phyloP scores from a whole-genome alignment of 2,888 invertebrate species.

The Pammene aurita region DNA sequence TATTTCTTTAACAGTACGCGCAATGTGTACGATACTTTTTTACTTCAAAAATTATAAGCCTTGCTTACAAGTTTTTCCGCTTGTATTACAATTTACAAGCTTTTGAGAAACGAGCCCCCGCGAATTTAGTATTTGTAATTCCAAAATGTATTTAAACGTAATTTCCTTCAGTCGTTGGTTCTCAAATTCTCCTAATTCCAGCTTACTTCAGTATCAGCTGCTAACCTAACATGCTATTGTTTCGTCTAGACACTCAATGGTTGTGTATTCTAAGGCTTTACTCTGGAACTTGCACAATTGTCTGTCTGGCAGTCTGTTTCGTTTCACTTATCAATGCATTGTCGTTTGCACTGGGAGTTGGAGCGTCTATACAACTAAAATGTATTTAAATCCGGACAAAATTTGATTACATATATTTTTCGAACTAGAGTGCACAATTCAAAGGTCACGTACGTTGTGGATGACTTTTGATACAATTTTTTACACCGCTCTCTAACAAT shows the following conservation, averaged over 20 bases:
- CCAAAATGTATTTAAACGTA: background rate
- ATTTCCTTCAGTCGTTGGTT: background rate
- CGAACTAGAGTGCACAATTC: no score
- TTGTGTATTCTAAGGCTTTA: slow-evolving; percentile 47
- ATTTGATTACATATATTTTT: no score
- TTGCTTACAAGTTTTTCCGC: no score
- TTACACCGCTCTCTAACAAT: no score
- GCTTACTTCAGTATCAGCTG: slow-evolving; percentile 33
- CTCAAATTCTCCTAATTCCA: slow-evolving; percentile 10
- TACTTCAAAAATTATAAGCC: no score
- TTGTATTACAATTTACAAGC: no score
- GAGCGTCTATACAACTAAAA: slow-evolving; percentile 16
- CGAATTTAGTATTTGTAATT: no score
- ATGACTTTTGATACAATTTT: no score
- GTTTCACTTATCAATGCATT: slow-evolving; percentile 38
- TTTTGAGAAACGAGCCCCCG: no score
- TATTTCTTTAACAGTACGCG: no score
- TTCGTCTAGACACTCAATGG: slow-evolving; percentile 59
- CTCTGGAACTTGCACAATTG: slow-evolving; percentile 36
- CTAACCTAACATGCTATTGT: slow-evolving; percentile 42
- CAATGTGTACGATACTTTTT: no score
- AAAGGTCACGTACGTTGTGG: no score
- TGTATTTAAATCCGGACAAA: background rate
- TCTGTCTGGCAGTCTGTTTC: slow-evolving; percentile 27
- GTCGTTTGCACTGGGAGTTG: slow-evolving; percentile 24